Evolutionary conservation across 2,888 invertebrate species (phyloP), one percentile per base, ranked within the genome.

Genomic region (Flabesymbios commensalis): DNA sequence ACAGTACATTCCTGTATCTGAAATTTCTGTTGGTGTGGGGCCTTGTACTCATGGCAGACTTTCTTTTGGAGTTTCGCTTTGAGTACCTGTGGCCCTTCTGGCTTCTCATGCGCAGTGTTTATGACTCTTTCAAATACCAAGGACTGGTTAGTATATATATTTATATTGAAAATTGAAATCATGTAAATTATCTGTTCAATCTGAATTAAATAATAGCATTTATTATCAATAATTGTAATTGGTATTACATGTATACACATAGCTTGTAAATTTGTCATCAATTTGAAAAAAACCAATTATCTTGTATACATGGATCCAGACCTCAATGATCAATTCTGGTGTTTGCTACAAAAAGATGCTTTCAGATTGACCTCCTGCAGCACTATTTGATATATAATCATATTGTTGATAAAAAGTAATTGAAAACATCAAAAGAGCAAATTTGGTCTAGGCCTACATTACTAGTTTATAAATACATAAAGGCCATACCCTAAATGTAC

Each of bases 21-120:
- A 95, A 94, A 87, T 94, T 96, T 87, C 88, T 96, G 80, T 87
- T 94, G 86, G 88, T 96, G 84, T 97, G 96, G 96, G 91, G 90
- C 74, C 88, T 93, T 84, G 93, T 97, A 76, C 90, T 96, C 83
- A 86, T 94, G 85, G 94, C 93, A 73, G 96, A 97, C 86, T 95
- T 94, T 86, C 90, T 96, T 86, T 86, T 96, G 86, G 97, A 97
- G 86, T 96, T 98, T 87, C 91, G 98, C 78, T 95, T 98, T 87
- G 98, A 98, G 87, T 95, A 96, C 86, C 88, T 98, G 81, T 98
- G 96, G 95, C 97, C 98, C 57, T 94, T 97, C 86, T 97, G 96
- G 93, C 89, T 98, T 78, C 88, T 98, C 78, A 86, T 96, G 74
- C 89, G 95, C 85, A 94, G 94, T 83, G 91, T 96, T 76, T 93